phyloP scores from a whole-genome alignment of 2,888 invertebrate genomes.

The Mythimna vitellina region DNA sequence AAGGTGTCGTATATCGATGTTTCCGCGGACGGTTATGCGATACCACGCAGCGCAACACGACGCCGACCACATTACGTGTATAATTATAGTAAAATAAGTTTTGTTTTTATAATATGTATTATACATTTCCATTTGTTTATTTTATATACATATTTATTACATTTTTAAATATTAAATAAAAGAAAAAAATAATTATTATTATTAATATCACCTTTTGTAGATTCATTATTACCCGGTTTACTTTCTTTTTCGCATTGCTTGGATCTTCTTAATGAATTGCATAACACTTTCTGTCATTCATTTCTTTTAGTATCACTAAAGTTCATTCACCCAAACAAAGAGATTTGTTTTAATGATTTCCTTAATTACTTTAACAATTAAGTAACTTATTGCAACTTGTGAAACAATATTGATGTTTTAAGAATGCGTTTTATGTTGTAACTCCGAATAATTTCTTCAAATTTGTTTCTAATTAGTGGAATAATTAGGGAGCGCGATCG shows the following conservation, averaged over 20 bases:
- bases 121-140: no score
- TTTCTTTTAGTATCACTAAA: background rate
- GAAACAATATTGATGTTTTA: constrained; percentile 16
- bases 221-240: background rate
- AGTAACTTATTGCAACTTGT: constrained; percentile 3
- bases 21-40: no score
- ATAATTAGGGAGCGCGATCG: background rate
- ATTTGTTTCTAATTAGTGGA: constrained; percentile 10
- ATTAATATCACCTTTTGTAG: no score
- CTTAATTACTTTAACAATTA: constrained; percentile 29
- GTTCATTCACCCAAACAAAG: constrained; percentile 12
- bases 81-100: no score
- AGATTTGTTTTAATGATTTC: constrained; percentile 3
- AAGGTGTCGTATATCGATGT: no score
- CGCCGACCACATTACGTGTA: no score
- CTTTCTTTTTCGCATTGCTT: background rate
- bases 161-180: no score
- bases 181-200: no score
- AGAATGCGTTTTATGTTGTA: constrained; percentile 25
- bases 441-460: background rate
- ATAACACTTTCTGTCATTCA: background rate
- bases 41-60: no score
- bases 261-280: background rate
- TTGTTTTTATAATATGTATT: no score
- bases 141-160: no score